phyloP scores from a whole-genome alignment of 2,113 vertebrate genomes.

The Gobiocypris rarus region DNA sequence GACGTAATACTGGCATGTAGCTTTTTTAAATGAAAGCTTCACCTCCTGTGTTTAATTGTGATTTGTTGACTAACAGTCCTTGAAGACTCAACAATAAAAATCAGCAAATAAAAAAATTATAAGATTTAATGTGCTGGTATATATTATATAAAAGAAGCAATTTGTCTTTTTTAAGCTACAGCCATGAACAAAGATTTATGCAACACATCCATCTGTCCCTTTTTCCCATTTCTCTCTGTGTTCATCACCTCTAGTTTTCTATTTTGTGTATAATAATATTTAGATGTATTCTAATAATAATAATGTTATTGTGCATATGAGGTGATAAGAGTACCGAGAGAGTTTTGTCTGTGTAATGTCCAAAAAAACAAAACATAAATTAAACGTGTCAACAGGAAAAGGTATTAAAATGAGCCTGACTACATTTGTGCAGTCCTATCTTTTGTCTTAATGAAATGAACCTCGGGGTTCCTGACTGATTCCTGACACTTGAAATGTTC shows the following conservation, averaged over 20 bases:
- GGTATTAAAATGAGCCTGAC: not conserved
- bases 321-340: too few relatives aligned
- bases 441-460: constrained; percentile 2
- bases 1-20: not conserved
- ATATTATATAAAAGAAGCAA: not conserved
- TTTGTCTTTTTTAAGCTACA: not conserved
- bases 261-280: too few relatives aligned
- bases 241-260: not conserved
- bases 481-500: not conserved
- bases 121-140: not conserved
- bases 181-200: not conserved
- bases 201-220: not conserved
- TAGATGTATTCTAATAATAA: too few relatives aligned
- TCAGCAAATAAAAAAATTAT: not conserved
- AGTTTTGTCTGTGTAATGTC: too few relatives aligned
- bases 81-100: not conserved
- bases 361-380: too few relatives aligned
- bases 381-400: not conserved
- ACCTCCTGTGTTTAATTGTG: not conserved
- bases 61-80: not conserved
- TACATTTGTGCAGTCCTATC: not conserved
- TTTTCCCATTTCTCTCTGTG: not conserved
- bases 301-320: too few relatives aligned
- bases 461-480: not conserved
- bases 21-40: not conserved